Evolutionary conservation across 2,888 invertebrate species (phyloP).

Genomic region (Drosophila stalkeri): DNA sequence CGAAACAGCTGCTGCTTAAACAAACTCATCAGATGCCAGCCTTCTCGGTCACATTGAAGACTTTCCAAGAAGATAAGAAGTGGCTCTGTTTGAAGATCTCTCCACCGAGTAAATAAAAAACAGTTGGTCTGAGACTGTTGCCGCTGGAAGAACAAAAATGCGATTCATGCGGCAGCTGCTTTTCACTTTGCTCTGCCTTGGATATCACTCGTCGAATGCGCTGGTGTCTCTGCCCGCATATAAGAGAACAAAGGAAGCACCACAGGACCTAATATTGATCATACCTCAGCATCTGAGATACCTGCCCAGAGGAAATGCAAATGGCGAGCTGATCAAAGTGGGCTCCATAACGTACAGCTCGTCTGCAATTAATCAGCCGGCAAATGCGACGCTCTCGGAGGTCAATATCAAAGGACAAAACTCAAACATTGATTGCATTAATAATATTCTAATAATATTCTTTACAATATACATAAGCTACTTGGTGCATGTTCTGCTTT

Average conservation of each 20-base stretch:
- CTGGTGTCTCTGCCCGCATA: neutral
- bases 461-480: constrained; percentile 47
- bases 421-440: neutral
- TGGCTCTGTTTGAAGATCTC: neutral
- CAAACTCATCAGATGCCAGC: constrained; percentile 26
- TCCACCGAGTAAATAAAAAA: neutral
- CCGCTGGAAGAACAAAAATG: neutral
- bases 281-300: neutral
- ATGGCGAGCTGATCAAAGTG: neutral
- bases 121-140: constrained; percentile 22
- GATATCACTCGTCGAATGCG: neutral
- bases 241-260: neutral
- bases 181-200: constrained; percentile 7
- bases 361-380: neutral
- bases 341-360: neutral
- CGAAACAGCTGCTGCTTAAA: constrained; percentile 49
- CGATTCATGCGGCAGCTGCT: constrained; percentile 18
- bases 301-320: neutral
- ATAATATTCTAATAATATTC: constrained; percentile 21
- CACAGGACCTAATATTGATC: too few relatives aligned
- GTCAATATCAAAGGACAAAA: too few relatives aligned
- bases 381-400: neutral
- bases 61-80: neutral
- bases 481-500: constrained; percentile 36
- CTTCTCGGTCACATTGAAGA: neutral